Evolutionary conservation across 2,888 invertebrate genomes (phyloP), one percentile per base, ranked within the genome.

Genomic region (Leptothorax acervorum): DNA sequence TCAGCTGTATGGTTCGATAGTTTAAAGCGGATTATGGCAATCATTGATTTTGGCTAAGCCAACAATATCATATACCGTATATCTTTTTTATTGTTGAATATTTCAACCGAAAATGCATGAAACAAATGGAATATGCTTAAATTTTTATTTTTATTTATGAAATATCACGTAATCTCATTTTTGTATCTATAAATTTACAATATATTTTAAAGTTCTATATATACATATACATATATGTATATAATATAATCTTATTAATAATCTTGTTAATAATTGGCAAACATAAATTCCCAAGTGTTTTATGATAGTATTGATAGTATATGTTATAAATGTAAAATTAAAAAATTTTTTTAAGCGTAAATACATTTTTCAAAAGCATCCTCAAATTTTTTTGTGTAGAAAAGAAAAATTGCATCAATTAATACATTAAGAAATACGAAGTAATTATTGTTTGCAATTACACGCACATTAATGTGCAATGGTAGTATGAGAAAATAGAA

Each of bases 1-100:
- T 71, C 39, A 9, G 35, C 39, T 23, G 23, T n/a, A 63, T 63
- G 75, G 48, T 63, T 63, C 48, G 35, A 62, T n/a, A 35, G 60
- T 75, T 48, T 62, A 51, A 75, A 63, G 48, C 75, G 63, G 75
- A 75, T 75, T 75, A 63, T 75, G 45, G 51, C 63, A 51, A 75
- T 75, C 63, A 75, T 51, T 75, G 75, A 75, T 75, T 75, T 63
- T 51, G 48, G 23, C 23, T 35, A 63, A 75, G 51, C 48, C 18
- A 51, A 75, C 39, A 48, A 48, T 63, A 75, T 62, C 62, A 51
- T 75, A 75, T 23, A 23, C 3, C 8, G 15, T 31, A 9, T 3
- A 63, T n/a, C 4, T 63, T 63, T 74, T 63, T 48, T 48, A 75
- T 45, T 23, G 51, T 45, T 23, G 63, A 4, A 11, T 39, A 39